Percentiles rank a stretch among this genome's conserved stretches.
Evolutionary conservation across 2,113 vertebrate species (phyloP).

Genomic region (Paradisaea rubra): DNA sequence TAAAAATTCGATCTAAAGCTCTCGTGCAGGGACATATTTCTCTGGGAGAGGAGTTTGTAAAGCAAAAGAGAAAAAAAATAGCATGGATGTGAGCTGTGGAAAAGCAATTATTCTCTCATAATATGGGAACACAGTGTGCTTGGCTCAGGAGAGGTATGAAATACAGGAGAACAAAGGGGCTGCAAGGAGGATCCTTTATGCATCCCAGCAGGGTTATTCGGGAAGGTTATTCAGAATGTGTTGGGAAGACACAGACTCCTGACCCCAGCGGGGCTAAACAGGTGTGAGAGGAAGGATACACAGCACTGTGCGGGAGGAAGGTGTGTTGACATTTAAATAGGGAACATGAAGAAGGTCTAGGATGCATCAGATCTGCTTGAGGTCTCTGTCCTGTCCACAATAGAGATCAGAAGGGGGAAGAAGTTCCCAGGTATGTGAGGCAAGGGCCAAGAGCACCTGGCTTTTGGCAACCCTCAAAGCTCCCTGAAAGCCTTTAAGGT

Average conservation of each 20-base stretch:
- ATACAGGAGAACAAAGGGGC: background rate
- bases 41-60: conserved; percentile 46
- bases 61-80: conserved; percentile 49
- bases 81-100: conserved; percentile 35
- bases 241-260: background rate
- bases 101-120: conserved; percentile 67
- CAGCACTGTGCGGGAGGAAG: background rate
- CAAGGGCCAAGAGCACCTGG: background rate
- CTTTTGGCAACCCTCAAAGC: background rate
- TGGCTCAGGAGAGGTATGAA: conserved; percentile 45
- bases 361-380: background rate
- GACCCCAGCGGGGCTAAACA: background rate
- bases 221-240: conserved; percentile 12
- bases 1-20: conserved; percentile 66
- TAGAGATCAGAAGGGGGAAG: background rate
- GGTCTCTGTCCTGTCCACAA: background rate
- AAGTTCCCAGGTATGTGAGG: background rate
- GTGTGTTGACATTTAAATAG: background rate
- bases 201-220: background rate
- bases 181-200: conserved; percentile 7
- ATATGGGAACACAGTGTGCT: conserved; percentile 29
- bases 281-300: background rate
- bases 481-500: background rate
- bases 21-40: conserved; percentile 33
- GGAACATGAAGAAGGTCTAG: background rate